A percentile compares a stretch with the other conserved stretches of the same genome.
Evolutionary conservation across 2,113 vertebrate genomes (phyloP).

Genomic region (Stictonetta naevosa): DNA sequence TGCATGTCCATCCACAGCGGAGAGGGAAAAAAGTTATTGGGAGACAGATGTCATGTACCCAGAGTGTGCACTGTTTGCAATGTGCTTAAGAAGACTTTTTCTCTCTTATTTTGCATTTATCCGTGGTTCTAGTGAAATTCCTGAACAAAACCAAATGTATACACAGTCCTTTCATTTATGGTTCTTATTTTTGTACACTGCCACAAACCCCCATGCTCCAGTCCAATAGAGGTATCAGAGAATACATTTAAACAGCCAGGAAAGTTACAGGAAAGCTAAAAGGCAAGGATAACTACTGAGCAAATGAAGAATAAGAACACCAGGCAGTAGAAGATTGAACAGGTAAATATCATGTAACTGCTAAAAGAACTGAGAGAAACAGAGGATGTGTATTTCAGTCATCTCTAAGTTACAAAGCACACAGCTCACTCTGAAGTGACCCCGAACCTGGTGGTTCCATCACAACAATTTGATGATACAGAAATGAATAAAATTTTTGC

Average conservation of each 20-base stretch:
- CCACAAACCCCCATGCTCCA: not conserved
- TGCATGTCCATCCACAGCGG: not conserved
- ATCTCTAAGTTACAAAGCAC: not conserved
- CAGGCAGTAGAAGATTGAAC: not conserved
- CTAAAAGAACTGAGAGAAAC: not conserved
- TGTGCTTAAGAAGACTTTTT: not conserved
- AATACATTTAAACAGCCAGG: not conserved
- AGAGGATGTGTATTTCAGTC: not conserved
- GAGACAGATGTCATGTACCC: not conserved
- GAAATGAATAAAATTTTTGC: not conserved
- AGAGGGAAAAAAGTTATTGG: not conserved
- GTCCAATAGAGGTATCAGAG: not conserved
- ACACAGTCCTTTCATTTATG: not conserved
- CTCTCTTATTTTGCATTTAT: not conserved
- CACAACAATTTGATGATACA: fast-evolving
- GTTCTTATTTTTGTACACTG: not conserved
- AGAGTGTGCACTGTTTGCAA: not conserved
- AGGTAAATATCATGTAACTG: not conserved
- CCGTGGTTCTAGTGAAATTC: not conserved
- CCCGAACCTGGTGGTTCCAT: not conserved
- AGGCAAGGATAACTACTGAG: not conserved
- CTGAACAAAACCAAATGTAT: not conserved
- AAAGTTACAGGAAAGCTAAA: not conserved
- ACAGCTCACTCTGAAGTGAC: not conserved
- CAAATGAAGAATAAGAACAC: not conserved